A percentile compares a stretch with the other conserved stretches of the same genome.
These are phyloP conservation scores for Enteromius fasciolatus DNA, from an alignment of 2,797 vertebrate genomes.

Conservation along the genomic window DNA sequence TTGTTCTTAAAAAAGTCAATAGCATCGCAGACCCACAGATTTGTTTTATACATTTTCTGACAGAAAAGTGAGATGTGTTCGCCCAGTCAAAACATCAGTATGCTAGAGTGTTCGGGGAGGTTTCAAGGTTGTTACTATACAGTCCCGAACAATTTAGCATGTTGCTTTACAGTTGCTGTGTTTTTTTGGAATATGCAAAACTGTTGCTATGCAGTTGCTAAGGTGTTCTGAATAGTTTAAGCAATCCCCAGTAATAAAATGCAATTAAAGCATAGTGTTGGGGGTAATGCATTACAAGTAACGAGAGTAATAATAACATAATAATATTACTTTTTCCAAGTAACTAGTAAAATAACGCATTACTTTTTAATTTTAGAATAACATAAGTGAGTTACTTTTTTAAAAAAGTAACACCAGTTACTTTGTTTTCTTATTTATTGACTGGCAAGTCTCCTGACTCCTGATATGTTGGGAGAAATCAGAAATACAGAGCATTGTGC, in stretches of 20 bases:
- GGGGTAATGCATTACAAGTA: too few species aligned
- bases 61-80: neutral
- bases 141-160: neutral
- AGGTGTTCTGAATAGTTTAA: neutral
- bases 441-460: too few species aligned
- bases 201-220: neutral
- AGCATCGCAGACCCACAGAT: too few species aligned
- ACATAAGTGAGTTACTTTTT: too few species aligned
- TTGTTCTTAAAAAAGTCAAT: neutral
- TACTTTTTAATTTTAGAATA: too few species aligned
- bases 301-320: too few species aligned
- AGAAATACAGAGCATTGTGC: too few species aligned
- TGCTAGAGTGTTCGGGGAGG: neutral
- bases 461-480: too few species aligned
- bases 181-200: neutral
- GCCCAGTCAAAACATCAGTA: neutral
- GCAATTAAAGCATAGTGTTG: neutral
- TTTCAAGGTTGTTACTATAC: neutral
- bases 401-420: too few species aligned
- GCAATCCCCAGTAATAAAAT: neutral
- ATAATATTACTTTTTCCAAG: too few species aligned
- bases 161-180: neutral
- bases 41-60: neutral
- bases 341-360: too few species aligned
- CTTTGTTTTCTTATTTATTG: too few species aligned